Base-by-base conservation (phyloP, 2,113 vertebrate species). In the Hepsetus odoe region DNA sequence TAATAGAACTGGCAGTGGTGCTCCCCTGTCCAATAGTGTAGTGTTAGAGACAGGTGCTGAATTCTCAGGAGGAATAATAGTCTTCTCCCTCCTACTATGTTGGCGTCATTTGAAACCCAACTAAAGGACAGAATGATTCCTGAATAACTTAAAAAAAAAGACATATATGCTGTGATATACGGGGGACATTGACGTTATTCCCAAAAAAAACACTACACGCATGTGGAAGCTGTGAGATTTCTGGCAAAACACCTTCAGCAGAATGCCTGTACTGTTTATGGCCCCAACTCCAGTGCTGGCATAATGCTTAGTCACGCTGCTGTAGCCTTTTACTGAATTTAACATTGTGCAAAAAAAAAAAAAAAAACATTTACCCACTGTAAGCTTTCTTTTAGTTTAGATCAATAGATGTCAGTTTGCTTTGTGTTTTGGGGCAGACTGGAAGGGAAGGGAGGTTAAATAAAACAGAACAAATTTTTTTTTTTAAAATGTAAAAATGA, bases 391-490 rank as follows among this genome's bases (percentile, higher is more conserved):
- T 69, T 71, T 55, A 40, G 13, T 11, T n/a, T 3, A 7, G 26
- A 38, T 64, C 14, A 38, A 75, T 6, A 65, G 59, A 75, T 5
- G 32, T 75, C 22, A 72, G 49, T 38, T 35, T 55, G 32, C 20
- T 24, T 42, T 72, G 51, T 58, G 46, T 53, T n/a, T 38, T 38
- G 35, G 4, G 35, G 35, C 35, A 38, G 35, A 8, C n/a, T n/a
- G 8, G 9, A 12, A 42, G 12, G 18, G 42, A 2, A n/a, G 5
- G 51, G 46, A 18, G 46, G 13, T 18, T 49, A 22, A 51, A 53
- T 53, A 53, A 53, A 53, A 20, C 5, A 46, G 14, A 46, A 46
- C 8, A 46, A 51, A 53, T n/a, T n/a, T n/a, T n/a, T n/a, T n/a
- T n/a, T n/a, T n/a, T n/a, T n/a, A n/a, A n/a, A n/a, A n/a, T n/a